A percentile compares a stretch with the other conserved stretches of the same genome.
phyloP scores from a whole-genome alignment of 2,888 invertebrate species.

The Pasiphila rectangulata region DNA sequence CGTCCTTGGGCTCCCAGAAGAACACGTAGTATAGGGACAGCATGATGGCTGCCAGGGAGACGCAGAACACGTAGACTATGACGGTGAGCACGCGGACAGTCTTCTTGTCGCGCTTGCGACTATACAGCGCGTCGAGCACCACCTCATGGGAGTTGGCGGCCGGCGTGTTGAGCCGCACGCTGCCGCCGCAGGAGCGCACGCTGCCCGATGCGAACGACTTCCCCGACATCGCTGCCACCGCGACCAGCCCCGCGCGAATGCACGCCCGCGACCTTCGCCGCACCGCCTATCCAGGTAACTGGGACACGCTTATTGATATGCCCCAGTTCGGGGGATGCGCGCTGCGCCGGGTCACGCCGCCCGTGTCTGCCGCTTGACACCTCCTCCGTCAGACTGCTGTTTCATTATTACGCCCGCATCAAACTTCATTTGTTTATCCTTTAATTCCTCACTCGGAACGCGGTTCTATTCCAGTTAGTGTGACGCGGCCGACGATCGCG shows the following conservation, averaged over 20 bases:
- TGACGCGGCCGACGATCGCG: slow-evolving; percentile 69
- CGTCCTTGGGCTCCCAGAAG: slow-evolving; percentile 92
- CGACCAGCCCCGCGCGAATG: slow-evolving; percentile 42
- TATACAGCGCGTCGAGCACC: slow-evolving; percentile 87
- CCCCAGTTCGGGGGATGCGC: slow-evolving; percentile 69
- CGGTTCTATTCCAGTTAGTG: slow-evolving; percentile 74
- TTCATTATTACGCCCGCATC: slow-evolving; percentile 71
- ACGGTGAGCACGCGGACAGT: slow-evolving; percentile 95
- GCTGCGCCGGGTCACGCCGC: slow-evolving; percentile 63
- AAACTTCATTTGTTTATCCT: slow-evolving; percentile 79
- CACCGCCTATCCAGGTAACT: slow-evolving; percentile 61
- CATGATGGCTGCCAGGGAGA: slow-evolving; percentile 96
- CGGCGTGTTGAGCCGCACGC: slow-evolving; percentile 55
- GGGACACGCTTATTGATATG: slow-evolving; percentile 76
- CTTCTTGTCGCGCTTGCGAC: slow-evolving; percentile 92
- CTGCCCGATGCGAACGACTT: slow-evolving; percentile 80
- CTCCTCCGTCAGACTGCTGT: slow-evolving; percentile 73
- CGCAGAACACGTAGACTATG: slow-evolving; percentile 95
- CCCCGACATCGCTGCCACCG: slow-evolving; percentile 76
- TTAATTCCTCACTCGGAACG: slow-evolving; percentile 72
- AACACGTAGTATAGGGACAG: slow-evolving; percentile 96
- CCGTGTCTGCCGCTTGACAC: slow-evolving; percentile 74
- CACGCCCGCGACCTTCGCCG: slow-evolving; percentile 40
- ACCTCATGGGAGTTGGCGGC: slow-evolving; percentile 75
- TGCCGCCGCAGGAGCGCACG: slow-evolving; percentile 72